phyloP scores from a whole-genome alignment of 1,140 invertebrate genomes.

The Drosophila malerkotliana region DNA sequence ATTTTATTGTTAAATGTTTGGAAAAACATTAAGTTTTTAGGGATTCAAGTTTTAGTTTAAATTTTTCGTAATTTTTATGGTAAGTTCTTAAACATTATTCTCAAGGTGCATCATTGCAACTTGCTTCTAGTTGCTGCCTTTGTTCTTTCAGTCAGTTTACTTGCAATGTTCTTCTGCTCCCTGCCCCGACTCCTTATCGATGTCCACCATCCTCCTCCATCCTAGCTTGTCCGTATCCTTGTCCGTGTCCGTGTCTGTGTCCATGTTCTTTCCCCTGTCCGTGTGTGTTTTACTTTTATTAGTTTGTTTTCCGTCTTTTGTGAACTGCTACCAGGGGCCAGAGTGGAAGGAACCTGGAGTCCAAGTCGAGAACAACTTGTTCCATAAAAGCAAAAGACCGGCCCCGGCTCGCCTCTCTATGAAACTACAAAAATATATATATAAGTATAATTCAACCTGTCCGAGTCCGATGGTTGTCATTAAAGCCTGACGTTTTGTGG shows the following conservation, averaged over 20 bases:
- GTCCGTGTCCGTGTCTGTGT: conserved; percentile 40
- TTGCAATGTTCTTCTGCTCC: conserved; percentile 16
- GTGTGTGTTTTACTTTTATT: conserved; percentile 71
- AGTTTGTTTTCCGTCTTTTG: conserved; percentile 65
- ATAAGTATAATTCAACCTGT: conserved; percentile 61
- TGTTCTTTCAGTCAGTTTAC: conserved; percentile 35
- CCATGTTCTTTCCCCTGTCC: conserved; percentile 33
- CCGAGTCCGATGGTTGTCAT: conserved; percentile 40
- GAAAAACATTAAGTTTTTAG: too few relatives aligned
- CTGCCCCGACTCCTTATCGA: conserved; percentile 21
- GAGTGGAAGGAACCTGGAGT: neutral
- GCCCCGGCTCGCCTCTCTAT: conserved; percentile 39
- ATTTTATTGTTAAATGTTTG: too few relatives aligned
- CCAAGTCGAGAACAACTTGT: conserved; percentile 40
- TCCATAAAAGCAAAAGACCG: conserved; percentile 61
- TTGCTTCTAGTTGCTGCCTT: conserved; percentile 26
- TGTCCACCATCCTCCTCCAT: conserved; percentile 39
- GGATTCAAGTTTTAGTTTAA: too few relatives aligned
- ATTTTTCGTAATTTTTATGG: too few relatives aligned
- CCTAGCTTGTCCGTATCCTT: conserved; percentile 14
- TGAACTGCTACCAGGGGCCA: conserved; percentile 16
- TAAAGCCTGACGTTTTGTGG: conserved; percentile 55
- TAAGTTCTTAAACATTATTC: neutral
- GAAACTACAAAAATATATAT: conserved; percentile 30
- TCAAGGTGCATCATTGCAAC: conserved; percentile 17